A percentile compares a stretch with the other conserved stretches of the same genome.
Conservation (phyloP, 2,888 invertebrate genomes). For the Tineola bisselliella region DNA sequence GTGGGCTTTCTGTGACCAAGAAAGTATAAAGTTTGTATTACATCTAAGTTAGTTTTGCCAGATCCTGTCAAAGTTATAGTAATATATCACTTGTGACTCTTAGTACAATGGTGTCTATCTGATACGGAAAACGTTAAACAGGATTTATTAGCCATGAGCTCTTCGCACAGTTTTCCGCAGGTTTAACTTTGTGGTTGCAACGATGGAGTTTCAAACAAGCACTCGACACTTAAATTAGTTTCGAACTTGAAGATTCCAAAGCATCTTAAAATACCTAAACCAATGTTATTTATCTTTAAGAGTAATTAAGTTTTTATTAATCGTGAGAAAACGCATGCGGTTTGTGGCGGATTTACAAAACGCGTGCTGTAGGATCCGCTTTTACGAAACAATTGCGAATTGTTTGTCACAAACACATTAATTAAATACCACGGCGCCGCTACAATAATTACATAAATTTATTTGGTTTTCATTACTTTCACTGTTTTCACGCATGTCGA, state of each 20-base stretch:
- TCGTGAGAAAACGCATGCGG: too few species aligned
- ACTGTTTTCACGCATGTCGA: neutral
- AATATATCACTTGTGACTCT: constrained; percentile 15
- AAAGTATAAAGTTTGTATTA: too few species aligned
- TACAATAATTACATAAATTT: neutral
- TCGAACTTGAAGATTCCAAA: constrained; percentile 2
- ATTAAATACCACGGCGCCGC: neutral
- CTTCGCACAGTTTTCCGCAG: neutral
- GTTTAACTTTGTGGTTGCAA: neutral
- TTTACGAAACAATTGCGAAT: neutral
- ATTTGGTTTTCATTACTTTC: constrained; percentile 4
- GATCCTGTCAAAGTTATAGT: constrained; percentile 17
- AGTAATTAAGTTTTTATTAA: too few species aligned
- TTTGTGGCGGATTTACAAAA: too few species aligned
- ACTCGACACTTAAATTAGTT: constrained; percentile 27
- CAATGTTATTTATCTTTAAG: constrained; percentile 9
- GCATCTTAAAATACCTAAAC: constrained; percentile 10
- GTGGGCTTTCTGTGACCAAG: too few species aligned
- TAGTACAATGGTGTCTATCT: neutral
- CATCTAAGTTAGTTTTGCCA: too few species aligned
- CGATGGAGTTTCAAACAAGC: constrained; percentile 13
- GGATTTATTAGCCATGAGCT: constrained; percentile 8
- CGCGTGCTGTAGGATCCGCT: too few species aligned
- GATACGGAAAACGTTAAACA: constrained; percentile 6
- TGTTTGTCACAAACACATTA: neutral